Evolutionary conservation across 2,797 vertebrate genomes (phyloP).

Genomic region (Hydrolagus colliei): DNA sequence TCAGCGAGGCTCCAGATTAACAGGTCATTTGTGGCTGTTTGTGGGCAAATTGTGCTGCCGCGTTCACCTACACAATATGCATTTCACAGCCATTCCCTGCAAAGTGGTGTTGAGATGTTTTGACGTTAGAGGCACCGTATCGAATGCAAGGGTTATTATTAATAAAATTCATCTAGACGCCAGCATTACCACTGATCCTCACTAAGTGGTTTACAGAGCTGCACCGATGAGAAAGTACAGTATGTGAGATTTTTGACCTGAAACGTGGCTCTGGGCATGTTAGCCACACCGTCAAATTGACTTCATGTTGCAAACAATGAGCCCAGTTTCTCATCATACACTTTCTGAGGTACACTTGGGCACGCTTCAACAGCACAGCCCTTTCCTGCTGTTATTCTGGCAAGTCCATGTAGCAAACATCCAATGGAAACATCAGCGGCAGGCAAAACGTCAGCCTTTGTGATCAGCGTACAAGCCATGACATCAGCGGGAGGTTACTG

Average conservation of each 20-base stretch:
- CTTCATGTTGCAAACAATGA: not conserved
- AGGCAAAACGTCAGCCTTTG: not conserved
- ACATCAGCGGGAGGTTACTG: not conserved
- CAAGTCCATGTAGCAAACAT: conserved; percentile 12
- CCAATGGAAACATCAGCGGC: not conserved
- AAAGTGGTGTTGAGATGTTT: too few species aligned
- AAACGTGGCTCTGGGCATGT: not conserved
- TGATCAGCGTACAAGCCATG: not conserved
- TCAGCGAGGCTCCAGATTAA: too few species aligned
- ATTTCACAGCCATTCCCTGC: too few species aligned
- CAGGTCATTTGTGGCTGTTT: too few species aligned
- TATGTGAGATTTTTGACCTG: not conserved
- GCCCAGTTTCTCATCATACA: not conserved
- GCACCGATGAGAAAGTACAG: too few species aligned
- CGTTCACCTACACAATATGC: too few species aligned
- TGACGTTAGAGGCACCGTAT: too few species aligned
- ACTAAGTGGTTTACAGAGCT: too few species aligned
- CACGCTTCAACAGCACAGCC: conserved; percentile 8
- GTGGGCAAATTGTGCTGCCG: too few species aligned
- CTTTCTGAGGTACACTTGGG: not conserved
- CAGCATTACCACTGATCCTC: too few species aligned
- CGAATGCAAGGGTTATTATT: too few species aligned
- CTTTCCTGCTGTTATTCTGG: conserved; percentile 18
- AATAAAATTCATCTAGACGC: too few species aligned
- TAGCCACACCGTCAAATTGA: not conserved